Conservation (phyloP, 2,797 vertebrate species). For the Chanos chanos region DNA sequence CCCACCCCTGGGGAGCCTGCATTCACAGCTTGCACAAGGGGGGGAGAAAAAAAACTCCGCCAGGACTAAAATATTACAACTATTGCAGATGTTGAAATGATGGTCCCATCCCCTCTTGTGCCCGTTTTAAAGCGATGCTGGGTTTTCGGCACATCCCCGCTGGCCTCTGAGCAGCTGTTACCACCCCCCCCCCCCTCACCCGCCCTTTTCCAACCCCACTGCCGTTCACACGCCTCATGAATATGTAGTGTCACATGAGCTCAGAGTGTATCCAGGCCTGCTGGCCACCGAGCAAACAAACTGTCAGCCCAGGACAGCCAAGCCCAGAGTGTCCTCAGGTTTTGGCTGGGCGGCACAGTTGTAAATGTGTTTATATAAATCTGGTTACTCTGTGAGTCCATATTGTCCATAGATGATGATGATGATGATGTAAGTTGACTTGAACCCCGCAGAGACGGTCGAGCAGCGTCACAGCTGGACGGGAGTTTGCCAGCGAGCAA, state of each 20-base stretch:
- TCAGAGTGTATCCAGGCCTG: conserved; percentile 7
- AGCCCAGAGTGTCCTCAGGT: conserved; percentile 27
- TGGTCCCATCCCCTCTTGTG: conserved; percentile 72
- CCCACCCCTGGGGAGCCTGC: conserved; percentile 56
- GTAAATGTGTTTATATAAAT: conserved; percentile 47
- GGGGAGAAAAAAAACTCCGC: conserved; percentile 72
- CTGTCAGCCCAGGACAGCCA: conserved; percentile 12
- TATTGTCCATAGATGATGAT: conserved; percentile 64
- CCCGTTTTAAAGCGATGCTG: conserved; percentile 65
- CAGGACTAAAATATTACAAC: conserved; percentile 73
- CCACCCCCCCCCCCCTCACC: conserved; percentile 52
- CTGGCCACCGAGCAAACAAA: background rate
- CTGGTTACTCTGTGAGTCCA: conserved; percentile 67
- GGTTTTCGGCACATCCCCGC: conserved; percentile 59
- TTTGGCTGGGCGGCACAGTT: conserved; percentile 13
- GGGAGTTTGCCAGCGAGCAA: conserved; percentile 54
- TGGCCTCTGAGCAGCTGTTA: conserved; percentile 67
- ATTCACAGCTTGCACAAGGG: conserved; percentile 72
- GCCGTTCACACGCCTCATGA: conserved; percentile 23
- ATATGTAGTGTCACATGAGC: conserved; percentile 16
- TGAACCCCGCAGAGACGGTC: conserved; percentile 57
- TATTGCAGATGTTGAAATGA: conserved; percentile 82
- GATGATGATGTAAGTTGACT: conserved; percentile 55
- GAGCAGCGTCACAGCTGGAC: conserved; percentile 45
- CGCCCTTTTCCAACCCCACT: conserved; percentile 5